phyloP scores from a whole-genome alignment of 2,113 vertebrate species.

The Indicator maculatus region DNA sequence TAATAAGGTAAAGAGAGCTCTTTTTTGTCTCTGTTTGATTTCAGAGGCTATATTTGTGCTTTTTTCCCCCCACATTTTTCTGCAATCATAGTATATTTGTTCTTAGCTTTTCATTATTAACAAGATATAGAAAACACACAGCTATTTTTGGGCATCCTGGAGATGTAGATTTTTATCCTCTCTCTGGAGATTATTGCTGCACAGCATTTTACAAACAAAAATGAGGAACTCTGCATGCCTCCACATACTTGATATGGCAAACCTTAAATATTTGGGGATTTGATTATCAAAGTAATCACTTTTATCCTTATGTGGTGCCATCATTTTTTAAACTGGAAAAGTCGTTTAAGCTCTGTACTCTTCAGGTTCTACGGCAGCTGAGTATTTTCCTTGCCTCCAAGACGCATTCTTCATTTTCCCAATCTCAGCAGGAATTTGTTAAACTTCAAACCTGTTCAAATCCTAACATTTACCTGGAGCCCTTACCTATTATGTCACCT shows the following conservation, averaged over 20 bases:
- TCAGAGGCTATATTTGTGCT: neutral
- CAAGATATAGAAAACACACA: neutral
- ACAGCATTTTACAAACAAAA: neutral
- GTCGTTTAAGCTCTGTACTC: neutral
- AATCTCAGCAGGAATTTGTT: neutral
- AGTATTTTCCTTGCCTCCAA: neutral
- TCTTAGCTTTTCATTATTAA: neutral
- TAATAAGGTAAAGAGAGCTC: neutral
- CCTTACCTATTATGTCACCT: neutral
- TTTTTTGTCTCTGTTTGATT: neutral
- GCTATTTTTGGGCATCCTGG: neutral
- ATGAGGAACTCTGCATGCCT: accelerated
- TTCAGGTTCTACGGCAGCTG: neutral
- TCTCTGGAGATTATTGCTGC: neutral
- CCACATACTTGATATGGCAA: neutral
- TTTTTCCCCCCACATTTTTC: neutral
- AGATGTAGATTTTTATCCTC: neutral
- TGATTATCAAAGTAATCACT: neutral
- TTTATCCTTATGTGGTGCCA: neutral
- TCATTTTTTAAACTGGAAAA: neutral
- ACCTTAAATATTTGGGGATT: neutral
- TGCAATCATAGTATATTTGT: neutral
- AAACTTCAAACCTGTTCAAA: neutral
- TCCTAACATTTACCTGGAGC: neutral
- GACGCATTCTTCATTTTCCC: neutral